Evolutionary conservation across 2,888 invertebrate species (phyloP).

Genomic region (Torymus tubicola): DNA sequence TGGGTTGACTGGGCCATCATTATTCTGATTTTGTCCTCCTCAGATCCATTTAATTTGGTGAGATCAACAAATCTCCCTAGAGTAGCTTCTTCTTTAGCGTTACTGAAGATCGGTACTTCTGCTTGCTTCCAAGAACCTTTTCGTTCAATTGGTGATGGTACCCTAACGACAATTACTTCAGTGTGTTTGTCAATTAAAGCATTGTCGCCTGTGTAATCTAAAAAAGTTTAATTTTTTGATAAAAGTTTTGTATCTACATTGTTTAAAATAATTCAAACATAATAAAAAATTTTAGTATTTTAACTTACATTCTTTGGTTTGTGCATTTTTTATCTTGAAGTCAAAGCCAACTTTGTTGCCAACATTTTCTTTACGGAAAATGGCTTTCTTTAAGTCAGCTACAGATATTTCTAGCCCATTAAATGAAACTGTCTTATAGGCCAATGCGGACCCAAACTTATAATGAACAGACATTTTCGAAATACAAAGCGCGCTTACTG

Average conservation of each 20-base stretch:
- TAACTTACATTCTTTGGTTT: constrained; percentile 93
- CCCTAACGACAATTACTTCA: constrained; percentile 94
- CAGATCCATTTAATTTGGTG: constrained; percentile 92
- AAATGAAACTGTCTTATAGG: constrained; percentile 97
- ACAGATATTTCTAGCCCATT: constrained; percentile 98
- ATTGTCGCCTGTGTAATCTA: constrained; percentile 94
- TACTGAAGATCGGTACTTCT: constrained; percentile 68
- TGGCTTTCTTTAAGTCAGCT: constrained; percentile 95
- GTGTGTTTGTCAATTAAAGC: constrained; percentile 97
- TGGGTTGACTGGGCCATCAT: constrained; percentile 98
- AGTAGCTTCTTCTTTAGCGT: constrained; percentile 71
- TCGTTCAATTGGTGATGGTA: constrained; percentile 89
- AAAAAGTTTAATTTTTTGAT: constrained; percentile 61
- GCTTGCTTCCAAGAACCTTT: constrained; percentile 87
- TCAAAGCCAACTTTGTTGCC: constrained; percentile 97
- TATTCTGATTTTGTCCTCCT: constrained; percentile 97
- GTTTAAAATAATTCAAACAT: background rate
- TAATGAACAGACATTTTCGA: constrained; percentile 95
- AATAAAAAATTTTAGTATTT: background rate
- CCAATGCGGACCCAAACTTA: constrained; percentile 97
- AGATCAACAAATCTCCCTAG: constrained; percentile 86
- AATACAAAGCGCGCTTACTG: too few relatives aligned
- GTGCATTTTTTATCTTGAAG: constrained; percentile 96
- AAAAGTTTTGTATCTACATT: background rate
- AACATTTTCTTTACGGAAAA: constrained; percentile 95